Percentiles rank a stretch among this genome's conserved stretches.
Evolutionary conservation across 1,140 invertebrate species (phyloP).

Genomic region (Dufourea novaeangliae): DNA sequence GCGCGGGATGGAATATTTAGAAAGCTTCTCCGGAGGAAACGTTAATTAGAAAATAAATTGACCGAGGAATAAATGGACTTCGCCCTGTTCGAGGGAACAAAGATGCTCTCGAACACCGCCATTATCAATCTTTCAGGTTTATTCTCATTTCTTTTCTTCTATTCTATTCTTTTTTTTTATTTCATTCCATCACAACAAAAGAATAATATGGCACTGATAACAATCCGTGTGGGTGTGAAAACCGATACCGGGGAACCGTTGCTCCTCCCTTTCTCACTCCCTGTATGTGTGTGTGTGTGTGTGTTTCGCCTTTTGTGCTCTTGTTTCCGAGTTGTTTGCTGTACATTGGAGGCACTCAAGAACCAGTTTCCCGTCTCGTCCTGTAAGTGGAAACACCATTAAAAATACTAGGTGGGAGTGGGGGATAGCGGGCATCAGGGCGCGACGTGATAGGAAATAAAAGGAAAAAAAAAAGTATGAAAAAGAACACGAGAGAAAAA

Average conservation of each 20-base stretch:
- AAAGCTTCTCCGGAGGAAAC: neutral
- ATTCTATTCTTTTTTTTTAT: neutral
- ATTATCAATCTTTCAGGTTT: conserved; percentile 24
- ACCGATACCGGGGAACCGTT: neutral
- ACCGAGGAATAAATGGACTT: conserved; percentile 22
- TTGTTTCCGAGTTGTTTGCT: conserved; percentile 22
- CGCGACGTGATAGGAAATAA: conserved; percentile 27
- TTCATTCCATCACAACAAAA: neutral
- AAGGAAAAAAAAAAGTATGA: neutral
- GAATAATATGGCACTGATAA: conserved; percentile 5
- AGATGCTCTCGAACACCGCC: neutral
- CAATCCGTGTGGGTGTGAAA: neutral
- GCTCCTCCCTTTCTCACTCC: too few species aligned
- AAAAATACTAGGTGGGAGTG: conserved; percentile 34
- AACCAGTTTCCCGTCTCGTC: conserved; percentile 14
- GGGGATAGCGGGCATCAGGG: conserved; percentile 8
- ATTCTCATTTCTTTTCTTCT: neutral
- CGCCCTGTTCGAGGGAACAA: neutral
- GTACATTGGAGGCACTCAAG: conserved; percentile 9
- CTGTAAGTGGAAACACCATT: conserved; percentile 38
- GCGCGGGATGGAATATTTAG: conserved; percentile 4
- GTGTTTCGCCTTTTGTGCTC: neutral
- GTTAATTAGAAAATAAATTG: neutral
- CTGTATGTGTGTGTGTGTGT: neutral
- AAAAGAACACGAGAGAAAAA: neutral